Conservation (phyloP, 2,888 invertebrate genomes). For the Cremastobaeus sp. region DNA sequence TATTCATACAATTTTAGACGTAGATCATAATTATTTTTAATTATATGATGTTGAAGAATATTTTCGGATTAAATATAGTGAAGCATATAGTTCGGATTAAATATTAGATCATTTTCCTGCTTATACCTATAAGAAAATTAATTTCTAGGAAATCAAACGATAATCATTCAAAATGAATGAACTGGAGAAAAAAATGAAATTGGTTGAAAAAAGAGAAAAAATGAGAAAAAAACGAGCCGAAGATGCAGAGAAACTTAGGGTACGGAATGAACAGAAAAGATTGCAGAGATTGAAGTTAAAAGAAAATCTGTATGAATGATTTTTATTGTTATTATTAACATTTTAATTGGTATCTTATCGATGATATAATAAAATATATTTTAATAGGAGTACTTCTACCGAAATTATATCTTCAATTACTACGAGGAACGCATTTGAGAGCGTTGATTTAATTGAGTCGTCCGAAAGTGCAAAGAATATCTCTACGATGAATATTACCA, state of each 20-base stretch:
- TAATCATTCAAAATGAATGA: not conserved
- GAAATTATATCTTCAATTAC: too few species aligned
- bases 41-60: too few species aligned
- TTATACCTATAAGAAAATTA: not conserved
- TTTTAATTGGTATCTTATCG: not conserved
- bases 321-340: not conserved
- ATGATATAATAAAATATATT: not conserved
- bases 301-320: not conserved
- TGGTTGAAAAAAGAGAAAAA: not conserved
- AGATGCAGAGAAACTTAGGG: not conserved
- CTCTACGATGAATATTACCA: too few species aligned
- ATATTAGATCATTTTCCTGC: not conserved
- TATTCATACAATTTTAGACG: not conserved
- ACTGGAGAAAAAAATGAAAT: not conserved
- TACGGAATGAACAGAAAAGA: not conserved
- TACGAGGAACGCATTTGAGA: too few species aligned
- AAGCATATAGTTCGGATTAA: too few species aligned
- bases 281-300: not conserved
- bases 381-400: too few species aligned
- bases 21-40: not conserved
- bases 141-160: not conserved
- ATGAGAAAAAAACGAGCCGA: not conserved
- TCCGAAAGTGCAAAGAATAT: too few species aligned
- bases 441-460: too few species aligned
- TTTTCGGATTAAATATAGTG: too few species aligned